phyloP scores from a whole-genome alignment of 2,888 invertebrate genomes.

The Nemotelus nigrinus region DNA sequence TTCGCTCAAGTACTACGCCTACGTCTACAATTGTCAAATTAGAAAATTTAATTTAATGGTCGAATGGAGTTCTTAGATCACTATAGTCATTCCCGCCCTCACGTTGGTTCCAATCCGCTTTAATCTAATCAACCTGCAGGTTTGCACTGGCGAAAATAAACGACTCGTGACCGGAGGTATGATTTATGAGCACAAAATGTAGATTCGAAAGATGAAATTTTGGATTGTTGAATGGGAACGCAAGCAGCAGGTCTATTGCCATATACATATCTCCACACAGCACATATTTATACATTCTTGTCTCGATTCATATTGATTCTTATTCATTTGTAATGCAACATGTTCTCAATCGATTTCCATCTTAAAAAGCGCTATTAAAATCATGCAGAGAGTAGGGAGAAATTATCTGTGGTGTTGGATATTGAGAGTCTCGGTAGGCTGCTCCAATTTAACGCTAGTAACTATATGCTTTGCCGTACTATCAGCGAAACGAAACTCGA shows the following conservation, averaged over 20 bases:
- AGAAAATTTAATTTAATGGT: constrained; percentile 47
- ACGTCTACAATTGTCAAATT: constrained; percentile 5
- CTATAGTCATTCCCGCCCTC: background rate
- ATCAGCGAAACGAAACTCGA: no score
- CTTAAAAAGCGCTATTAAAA: constrained; percentile 47
- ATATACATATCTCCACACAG: no score
- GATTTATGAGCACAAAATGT: constrained; percentile 29
- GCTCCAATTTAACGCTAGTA: no score
- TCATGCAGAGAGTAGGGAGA: constrained; percentile 29
- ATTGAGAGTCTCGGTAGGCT: no score
- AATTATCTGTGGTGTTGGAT: constrained; percentile 3
- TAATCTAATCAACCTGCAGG: constrained; percentile 33
- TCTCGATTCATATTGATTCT: constrained; percentile 50
- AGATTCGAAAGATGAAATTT: constrained; percentile 14
- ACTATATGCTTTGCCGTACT: no score
- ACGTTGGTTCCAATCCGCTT: background rate
- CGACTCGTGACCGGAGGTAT: constrained; percentile 22
- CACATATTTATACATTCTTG: constrained; percentile 47
- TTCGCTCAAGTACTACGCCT: background rate
- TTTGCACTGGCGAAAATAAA: constrained; percentile 27
- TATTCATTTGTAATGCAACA: constrained; percentile 43
- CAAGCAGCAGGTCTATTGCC: no score
- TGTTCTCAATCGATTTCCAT: constrained; percentile 47
- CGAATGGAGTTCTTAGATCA: constrained; percentile 21
- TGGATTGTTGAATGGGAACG: no score